These are phyloP conservation scores for Lepus townsendii DNA, from an alignment of 2,797 vertebrate species.

Conservation along the genomic window DNA sequence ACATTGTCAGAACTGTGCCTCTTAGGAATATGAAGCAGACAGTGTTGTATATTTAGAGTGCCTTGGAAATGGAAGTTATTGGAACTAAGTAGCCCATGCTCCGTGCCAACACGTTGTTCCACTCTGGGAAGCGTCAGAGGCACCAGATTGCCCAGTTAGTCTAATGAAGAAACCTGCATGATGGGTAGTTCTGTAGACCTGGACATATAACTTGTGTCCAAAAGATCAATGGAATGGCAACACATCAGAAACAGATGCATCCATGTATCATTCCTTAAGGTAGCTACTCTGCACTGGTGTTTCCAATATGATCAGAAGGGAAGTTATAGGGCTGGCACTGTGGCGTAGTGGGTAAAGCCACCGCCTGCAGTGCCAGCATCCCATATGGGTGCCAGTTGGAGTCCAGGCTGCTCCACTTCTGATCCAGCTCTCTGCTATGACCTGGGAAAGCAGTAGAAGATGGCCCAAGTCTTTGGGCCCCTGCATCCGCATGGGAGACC, in stretches of 20 bases:
- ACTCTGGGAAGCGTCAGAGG: neutral
- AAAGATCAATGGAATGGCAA: slow-evolving; percentile 85
- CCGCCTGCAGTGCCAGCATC: too few species aligned
- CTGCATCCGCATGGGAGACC: too few species aligned
- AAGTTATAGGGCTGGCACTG: slow-evolving; percentile 5
- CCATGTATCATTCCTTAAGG: slow-evolving; percentile 82
- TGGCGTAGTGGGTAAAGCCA: too few species aligned
- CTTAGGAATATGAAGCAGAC: slow-evolving; percentile 11
- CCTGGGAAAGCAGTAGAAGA: too few species aligned
- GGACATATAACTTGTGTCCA: slow-evolving; percentile 78
- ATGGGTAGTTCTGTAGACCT: slow-evolving; percentile 82
- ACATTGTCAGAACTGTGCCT: neutral
- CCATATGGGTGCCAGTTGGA: too few species aligned
- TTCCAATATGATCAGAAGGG: slow-evolving; percentile 77
- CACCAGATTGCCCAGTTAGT: slow-evolving; percentile 43
- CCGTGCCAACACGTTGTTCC: neutral
- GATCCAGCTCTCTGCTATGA: too few species aligned
- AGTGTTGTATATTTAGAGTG: neutral
- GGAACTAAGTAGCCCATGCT: neutral
- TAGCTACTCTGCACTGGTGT: slow-evolving; percentile 69
- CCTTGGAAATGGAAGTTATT: neutral
- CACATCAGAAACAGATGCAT: slow-evolving; percentile 79
- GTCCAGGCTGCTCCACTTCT: too few species aligned
- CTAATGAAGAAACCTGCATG: slow-evolving; percentile 79
- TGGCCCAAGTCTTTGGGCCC: too few species aligned